Evolutionary conservation across 2,888 invertebrate species (phyloP).

Genomic region (Chromoteleia sp.): DNA sequence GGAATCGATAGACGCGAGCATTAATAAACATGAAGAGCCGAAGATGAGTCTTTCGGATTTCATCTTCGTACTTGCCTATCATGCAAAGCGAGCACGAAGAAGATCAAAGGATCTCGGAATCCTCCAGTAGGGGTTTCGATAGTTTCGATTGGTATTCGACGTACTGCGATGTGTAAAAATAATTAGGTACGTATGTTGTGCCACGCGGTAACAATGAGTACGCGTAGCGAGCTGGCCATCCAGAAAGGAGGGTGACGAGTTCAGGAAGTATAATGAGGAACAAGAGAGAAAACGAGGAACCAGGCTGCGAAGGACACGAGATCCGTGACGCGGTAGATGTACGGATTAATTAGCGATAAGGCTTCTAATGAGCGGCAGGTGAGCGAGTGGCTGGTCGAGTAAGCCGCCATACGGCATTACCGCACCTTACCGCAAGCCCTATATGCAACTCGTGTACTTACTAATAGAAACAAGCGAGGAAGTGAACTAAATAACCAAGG

Average conservation of each 20-base stretch:
- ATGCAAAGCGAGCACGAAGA: constrained; percentile 42
- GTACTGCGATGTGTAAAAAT: constrained; percentile 22
- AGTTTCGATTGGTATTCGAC: constrained; percentile 26
- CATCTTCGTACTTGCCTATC: constrained; percentile 31
- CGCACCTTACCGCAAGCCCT: constrained; percentile 68
- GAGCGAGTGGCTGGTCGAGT: constrained; percentile 77
- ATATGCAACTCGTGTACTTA: constrained; percentile 58
- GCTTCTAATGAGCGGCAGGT: constrained; percentile 85
- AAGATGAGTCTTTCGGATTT: constrained; percentile 55
- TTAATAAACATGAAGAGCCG: constrained; percentile 81
- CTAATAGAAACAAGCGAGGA: constrained; percentile 66
- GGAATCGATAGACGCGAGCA: constrained; percentile 79
- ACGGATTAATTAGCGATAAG: constrained; percentile 85
- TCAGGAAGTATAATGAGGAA: constrained; percentile 78
- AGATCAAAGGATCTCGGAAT: constrained; percentile 42
- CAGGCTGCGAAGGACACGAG: constrained; percentile 81
- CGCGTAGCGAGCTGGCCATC: constrained; percentile 62
- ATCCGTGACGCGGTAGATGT: constrained; percentile 82
- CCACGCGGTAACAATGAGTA: constrained; percentile 48
- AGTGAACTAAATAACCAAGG: constrained; percentile 60
- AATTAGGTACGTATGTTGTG: constrained; percentile 41
- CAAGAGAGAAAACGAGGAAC: constrained; percentile 71
- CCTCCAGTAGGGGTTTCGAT: neutral
- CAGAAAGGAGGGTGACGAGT: constrained; percentile 77
- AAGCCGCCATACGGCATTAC: constrained; percentile 65